Evolutionary conservation across 2,888 invertebrate species (phyloP).

Genomic region (Melanophora roralis): DNA sequence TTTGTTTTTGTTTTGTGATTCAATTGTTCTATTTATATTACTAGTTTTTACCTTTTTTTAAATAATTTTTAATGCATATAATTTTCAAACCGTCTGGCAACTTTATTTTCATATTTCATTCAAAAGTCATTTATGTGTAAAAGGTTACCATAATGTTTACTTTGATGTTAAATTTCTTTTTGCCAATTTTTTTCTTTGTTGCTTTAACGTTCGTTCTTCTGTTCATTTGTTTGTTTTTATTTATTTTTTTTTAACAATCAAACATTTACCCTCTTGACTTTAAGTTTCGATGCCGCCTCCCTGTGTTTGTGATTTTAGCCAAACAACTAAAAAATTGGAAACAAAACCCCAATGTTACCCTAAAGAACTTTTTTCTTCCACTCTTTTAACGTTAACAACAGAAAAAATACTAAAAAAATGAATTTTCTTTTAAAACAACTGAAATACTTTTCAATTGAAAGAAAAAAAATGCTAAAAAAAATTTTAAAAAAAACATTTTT

Average conservation of each 20-base stretch:
- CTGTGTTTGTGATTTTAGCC: slow-evolving; percentile 2
- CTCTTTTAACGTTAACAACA: neutral
- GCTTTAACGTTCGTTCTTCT: slow-evolving; percentile 1
- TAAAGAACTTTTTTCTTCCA: slow-evolving; percentile 10
- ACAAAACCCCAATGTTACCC: slow-evolving; percentile 24
- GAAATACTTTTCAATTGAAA: slow-evolving; percentile 8
- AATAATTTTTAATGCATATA: too few relatives aligned
- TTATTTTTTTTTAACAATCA: neutral
- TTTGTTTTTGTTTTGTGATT: too few relatives aligned
- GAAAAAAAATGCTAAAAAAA: neutral
- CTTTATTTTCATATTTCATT: slow-evolving; percentile 31
- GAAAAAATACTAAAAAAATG: slow-evolving; percentile 27
- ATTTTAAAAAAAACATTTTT: neutral
- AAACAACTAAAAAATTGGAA: slow-evolving; percentile 2
- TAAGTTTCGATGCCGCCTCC: neutral
- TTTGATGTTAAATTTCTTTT: slow-evolving; percentile 51
- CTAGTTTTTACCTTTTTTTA: too few relatives aligned
- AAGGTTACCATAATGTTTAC: slow-evolving; percentile 59
- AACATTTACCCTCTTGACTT: slow-evolving; percentile 40
- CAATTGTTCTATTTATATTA: too few relatives aligned
- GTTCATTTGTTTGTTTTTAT: slow-evolving; percentile 10
- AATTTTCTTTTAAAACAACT: slow-evolving; percentile 33
- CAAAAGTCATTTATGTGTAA: slow-evolving; percentile 47
- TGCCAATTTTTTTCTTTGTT: slow-evolving; percentile 14
- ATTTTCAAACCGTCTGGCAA: slow-evolving; percentile 14